phyloP scores from a whole-genome alignment of 2,888 invertebrate genomes.

The Brachypalpus laphriformis region DNA sequence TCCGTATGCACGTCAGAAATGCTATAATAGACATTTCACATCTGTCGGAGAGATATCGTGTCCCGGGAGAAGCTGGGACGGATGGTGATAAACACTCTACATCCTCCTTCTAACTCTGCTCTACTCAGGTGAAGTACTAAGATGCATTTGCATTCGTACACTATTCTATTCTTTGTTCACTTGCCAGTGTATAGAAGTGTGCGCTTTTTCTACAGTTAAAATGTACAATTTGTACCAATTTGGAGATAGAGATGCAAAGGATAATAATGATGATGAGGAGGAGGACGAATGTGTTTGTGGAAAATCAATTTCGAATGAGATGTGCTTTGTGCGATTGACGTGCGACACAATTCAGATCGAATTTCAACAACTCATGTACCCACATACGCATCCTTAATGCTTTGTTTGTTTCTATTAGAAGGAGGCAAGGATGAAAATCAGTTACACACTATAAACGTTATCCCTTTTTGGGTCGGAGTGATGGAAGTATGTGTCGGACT shows the following conservation, averaged over 20 bases:
- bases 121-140: neutral
- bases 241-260: neutral
- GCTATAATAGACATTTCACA: constrained; percentile 35
- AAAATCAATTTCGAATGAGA: constrained; percentile 44
- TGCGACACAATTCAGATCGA: constrained; percentile 45
- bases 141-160: constrained; percentile 12
- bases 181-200: constrained; percentile 7
- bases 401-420: constrained; percentile 38
- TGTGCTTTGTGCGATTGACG: constrained; percentile 47
- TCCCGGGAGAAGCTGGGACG: neutral
- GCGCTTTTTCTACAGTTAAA: constrained; percentile 5
- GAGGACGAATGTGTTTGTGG: neutral
- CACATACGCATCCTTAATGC: constrained; percentile 16
- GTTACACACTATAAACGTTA: constrained; percentile 32
- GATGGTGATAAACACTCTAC: neutral
- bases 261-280: neutral
- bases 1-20: neutral
- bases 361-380: constrained; percentile 35
- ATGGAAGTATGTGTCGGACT: neutral
- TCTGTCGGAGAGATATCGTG: neutral
- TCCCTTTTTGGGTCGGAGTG: neutral
- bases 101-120: neutral
- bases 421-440: constrained; percentile 5
- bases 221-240: constrained; percentile 5
- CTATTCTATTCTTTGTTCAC: neutral